Evolutionary conservation across 1,140 invertebrate species (phyloP).

Genomic region (Lucilia cuprina): DNA sequence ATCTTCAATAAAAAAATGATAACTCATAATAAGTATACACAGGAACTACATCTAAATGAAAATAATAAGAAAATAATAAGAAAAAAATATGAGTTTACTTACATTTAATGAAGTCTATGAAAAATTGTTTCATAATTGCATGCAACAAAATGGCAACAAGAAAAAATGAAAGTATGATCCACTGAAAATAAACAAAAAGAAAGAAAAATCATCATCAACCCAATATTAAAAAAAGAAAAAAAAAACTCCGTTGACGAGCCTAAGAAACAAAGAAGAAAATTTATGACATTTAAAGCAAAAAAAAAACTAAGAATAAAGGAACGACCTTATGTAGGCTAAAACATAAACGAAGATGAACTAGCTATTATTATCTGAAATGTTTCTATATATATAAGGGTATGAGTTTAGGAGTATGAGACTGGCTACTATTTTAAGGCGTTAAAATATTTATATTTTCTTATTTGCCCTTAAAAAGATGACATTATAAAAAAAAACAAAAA

Average conservation of each 20-base stretch:
- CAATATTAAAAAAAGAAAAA: background rate
- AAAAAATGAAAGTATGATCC: too few relatives aligned
- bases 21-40: background rate
- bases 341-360: background rate
- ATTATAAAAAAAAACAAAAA: background rate
- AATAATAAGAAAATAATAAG: background rate
- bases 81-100: background rate
- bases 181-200: background rate
- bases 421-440: background rate
- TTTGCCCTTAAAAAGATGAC: background rate
- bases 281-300: background rate
- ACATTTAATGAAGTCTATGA: constrained; percentile 7
- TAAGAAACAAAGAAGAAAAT: background rate
- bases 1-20: background rate
- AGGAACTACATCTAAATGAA: background rate
- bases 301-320: background rate
- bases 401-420: too few relatives aligned
- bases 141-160: background rate
- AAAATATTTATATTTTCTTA: background rate
- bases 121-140: constrained; percentile 15
- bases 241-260: background rate
- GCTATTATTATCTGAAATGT: background rate
- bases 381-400: background rate
- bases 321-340: background rate
- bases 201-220: background rate